These are phyloP conservation scores for Lobophora halterata DNA, from an alignment of 2,888 invertebrate species.

Conservation along the genomic window DNA sequence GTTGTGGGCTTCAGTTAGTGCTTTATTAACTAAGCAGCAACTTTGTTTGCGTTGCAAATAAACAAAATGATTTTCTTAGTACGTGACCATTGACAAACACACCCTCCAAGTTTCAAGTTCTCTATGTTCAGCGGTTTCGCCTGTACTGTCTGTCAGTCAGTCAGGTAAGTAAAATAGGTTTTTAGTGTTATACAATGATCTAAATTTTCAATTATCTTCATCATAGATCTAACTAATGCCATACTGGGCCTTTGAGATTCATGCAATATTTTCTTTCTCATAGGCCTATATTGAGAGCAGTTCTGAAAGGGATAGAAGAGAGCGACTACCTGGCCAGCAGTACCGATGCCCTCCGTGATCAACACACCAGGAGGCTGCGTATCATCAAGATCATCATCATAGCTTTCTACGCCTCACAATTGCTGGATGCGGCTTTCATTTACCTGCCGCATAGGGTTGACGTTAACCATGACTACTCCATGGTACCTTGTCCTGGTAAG, in stretches of 20 bases:
- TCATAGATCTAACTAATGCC: neutral
- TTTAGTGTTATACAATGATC: no score
- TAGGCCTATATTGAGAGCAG: slow-evolving; percentile 12
- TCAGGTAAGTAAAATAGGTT: no score
- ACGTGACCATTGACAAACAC: no score
- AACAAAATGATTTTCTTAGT: no score
- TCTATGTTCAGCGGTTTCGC: no score
- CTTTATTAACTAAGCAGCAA: no score
- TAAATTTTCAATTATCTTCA: no score
- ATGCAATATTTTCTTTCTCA: neutral
- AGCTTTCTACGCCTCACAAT: slow-evolving; percentile 48
- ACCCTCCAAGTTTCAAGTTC: no score
- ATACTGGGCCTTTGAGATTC: no score
- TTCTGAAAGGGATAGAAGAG: slow-evolving; percentile 25
- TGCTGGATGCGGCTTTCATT: slow-evolving; percentile 37
- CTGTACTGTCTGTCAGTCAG: no score
- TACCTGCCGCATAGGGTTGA: slow-evolving; percentile 53
- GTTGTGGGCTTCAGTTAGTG: no score
- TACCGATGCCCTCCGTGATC: slow-evolving; percentile 33
- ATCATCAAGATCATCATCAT: slow-evolving; percentile 51
- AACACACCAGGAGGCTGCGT: slow-evolving; percentile 42
- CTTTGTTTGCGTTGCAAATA: no score
- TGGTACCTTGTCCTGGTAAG: slow-evolving; percentile 65
- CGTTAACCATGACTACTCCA: slow-evolving; percentile 45
- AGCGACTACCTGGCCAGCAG: slow-evolving; percentile 41